A percentile compares a stretch with the other conserved stretches of the same genome.
Evolutionary conservation across 2,797 vertebrate genomes (phyloP).

Genomic region (Pseudochaenichthys georgianus): DNA sequence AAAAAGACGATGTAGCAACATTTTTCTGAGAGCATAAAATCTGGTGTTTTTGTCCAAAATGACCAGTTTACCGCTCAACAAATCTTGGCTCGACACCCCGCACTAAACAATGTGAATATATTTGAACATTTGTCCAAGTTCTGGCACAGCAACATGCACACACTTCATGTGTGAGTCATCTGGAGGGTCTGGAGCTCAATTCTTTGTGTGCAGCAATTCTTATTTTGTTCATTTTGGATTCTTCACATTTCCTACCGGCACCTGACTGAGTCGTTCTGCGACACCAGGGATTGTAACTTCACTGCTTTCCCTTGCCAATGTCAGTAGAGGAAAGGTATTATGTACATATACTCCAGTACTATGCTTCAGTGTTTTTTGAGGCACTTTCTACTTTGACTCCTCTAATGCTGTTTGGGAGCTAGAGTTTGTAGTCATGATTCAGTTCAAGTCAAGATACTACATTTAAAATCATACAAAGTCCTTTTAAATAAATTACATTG

Average conservation of each 20-base stretch:
- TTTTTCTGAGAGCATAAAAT: neutral
- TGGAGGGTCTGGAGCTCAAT: slow-evolving; percentile 24
- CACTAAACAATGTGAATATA: slow-evolving; percentile 7
- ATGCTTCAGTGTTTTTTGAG: neutral
- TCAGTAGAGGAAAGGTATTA: slow-evolving; percentile 8
- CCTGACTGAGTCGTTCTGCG: slow-evolving; percentile 29
- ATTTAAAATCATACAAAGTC: neutral
- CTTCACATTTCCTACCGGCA: slow-evolving; percentile 22
- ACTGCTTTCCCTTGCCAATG: neutral
- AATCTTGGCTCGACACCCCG: slow-evolving; percentile 11
- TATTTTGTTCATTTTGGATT: slow-evolving; percentile 22
- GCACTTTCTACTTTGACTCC: neutral
- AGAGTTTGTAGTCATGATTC: neutral
- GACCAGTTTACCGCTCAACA: neutral
- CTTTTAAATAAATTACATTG: slow-evolving; percentile 13
- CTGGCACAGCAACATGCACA: slow-evolving; percentile 12
- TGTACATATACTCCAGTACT: neutral
- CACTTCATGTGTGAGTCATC: slow-evolving; percentile 26
- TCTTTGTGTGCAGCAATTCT: neutral
- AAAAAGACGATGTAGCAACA: slow-evolving; percentile 3
- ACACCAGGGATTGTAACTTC: slow-evolving; percentile 10
- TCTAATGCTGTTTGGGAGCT: neutral
- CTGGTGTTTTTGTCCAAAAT: slow-evolving; percentile 10
- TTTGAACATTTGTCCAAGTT: slow-evolving; percentile 23
- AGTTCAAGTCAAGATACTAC: neutral